Conservation (phyloP, 2,888 invertebrate genomes). For the Diaperis boleti region DNA sequence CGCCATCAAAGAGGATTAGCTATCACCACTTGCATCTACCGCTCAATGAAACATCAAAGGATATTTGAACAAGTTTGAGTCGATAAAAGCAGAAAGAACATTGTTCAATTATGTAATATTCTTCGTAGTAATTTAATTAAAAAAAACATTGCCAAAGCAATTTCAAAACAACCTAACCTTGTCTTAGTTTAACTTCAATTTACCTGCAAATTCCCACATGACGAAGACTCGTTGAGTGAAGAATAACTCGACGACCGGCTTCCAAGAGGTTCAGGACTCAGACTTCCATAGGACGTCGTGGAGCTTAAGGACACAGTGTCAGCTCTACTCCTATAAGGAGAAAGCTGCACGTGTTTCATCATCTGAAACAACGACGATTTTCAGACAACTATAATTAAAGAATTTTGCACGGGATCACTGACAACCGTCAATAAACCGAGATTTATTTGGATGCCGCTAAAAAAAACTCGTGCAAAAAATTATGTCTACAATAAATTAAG, state of each 20-base stretch:
- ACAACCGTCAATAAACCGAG: not conserved
- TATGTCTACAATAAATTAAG: not conserved
- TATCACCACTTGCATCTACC: too few species aligned
- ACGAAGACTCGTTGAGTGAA: constrained; percentile 70
- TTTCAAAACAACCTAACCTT: not conserved
- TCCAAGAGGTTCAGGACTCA: constrained; percentile 78
- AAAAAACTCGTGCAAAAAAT: not conserved
- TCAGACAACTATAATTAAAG: constrained; percentile 1
- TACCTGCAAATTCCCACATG: constrained; percentile 65
- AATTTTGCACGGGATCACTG: constrained; percentile 14
- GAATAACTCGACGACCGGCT: constrained; percentile 78
- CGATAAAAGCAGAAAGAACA: too few species aligned
- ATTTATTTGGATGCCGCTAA: constrained; percentile 2
- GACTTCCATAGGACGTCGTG: constrained; percentile 78
- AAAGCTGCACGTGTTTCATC: constrained; percentile 93
- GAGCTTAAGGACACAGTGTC: constrained; percentile 88
- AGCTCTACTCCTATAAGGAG: constrained; percentile 85
- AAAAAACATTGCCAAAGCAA: too few species aligned
- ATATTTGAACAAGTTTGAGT: too few species aligned
- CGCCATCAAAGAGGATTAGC: not conserved
- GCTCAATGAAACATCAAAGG: too few species aligned
- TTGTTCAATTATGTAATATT: too few species aligned
- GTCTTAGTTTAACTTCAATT: constrained; percentile 34
- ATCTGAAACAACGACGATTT: constrained; percentile 68
- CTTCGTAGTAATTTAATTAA: too few species aligned